Evolutionary conservation across 37 sponge, comb jelly and placozoan genomes (phyloP).

Genomic region (Cladorhizidae sp.): DNA sequence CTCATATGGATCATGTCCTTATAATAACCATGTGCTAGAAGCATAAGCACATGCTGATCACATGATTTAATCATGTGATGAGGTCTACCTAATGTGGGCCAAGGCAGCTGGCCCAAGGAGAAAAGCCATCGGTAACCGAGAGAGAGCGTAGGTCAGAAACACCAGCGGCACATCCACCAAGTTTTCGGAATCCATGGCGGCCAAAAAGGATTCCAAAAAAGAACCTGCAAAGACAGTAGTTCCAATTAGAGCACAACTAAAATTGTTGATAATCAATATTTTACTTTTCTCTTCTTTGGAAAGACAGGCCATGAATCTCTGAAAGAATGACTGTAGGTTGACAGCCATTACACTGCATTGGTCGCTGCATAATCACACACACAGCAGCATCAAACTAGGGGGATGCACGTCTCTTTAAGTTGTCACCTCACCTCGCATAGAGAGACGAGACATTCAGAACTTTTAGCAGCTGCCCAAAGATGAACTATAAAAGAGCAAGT

Average conservation of each 20-base stretch:
- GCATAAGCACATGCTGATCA: not conserved
- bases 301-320: slow-evolving; percentile 25
- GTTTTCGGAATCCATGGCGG: not conserved
- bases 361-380: not conserved
- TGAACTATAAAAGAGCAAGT: slow-evolving; percentile 35
- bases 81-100: slow-evolving; percentile 39
- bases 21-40: no score
- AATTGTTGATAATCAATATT: no score
- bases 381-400: no score
- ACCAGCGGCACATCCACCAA: slow-evolving; percentile 63
- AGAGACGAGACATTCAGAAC: slow-evolving; percentile 50
- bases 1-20: not conserved
- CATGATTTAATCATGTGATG: not conserved
- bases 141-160: slow-evolving; percentile 46
- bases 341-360: slow-evolving; percentile 18
- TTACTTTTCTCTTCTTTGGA: slow-evolving; percentile 12
- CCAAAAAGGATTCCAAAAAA: slow-evolving; percentile 37
- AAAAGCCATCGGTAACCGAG: slow-evolving; percentile 34
- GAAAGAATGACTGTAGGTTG: slow-evolving; percentile 6
- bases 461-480: slow-evolving; percentile 54
- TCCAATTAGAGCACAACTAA: no score
- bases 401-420: not conserved
- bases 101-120: slow-evolving; percentile 24
- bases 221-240: slow-evolving; percentile 2
- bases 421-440: slow-evolving; percentile 49